A percentile compares a stretch with the other conserved stretches of the same genome.
Conservation (phyloP, 2,888 invertebrate genomes). For the Ernsta delagoae region DNA sequence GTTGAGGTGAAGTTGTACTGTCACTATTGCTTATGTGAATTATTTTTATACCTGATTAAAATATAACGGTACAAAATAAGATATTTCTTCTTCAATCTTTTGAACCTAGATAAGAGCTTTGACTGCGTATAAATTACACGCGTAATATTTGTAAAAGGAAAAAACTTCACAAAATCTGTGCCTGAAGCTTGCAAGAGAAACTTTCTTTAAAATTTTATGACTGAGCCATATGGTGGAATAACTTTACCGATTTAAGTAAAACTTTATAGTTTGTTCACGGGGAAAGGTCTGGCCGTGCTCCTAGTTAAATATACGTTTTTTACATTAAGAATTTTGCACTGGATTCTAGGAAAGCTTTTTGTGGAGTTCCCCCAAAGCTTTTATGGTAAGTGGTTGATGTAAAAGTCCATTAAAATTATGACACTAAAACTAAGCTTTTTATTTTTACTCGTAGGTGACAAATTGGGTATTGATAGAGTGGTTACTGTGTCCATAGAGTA, state of each 20-base stretch:
- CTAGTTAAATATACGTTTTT: conserved; percentile 26
- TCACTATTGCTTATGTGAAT: no score
- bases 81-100: background rate
- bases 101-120: background rate
- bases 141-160: conserved; percentile 2
- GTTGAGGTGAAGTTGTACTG: no score
- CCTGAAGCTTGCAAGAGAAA: conserved; percentile 24
- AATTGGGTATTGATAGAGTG: background rate
- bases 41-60: no score
- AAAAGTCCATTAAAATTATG: conserved; percentile 2
- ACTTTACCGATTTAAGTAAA: conserved; percentile 37
- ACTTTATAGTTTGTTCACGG: conserved; percentile 35
- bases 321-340: conserved; percentile 32
- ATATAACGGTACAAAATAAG: no score
- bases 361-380: background rate
- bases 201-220: conserved; percentile 37
- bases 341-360: conserved; percentile 16
- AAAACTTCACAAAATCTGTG: conserved; percentile 28
- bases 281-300: conserved; percentile 34
- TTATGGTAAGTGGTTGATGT: conserved; percentile 3
- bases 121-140: background rate
- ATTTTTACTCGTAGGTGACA: no score
- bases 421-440: background rate
- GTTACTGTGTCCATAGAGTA: background rate
- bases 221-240: conserved; percentile 34